Base-by-base conservation (phyloP, 2,113 vertebrate species). In the Clupea harengus region DNA sequence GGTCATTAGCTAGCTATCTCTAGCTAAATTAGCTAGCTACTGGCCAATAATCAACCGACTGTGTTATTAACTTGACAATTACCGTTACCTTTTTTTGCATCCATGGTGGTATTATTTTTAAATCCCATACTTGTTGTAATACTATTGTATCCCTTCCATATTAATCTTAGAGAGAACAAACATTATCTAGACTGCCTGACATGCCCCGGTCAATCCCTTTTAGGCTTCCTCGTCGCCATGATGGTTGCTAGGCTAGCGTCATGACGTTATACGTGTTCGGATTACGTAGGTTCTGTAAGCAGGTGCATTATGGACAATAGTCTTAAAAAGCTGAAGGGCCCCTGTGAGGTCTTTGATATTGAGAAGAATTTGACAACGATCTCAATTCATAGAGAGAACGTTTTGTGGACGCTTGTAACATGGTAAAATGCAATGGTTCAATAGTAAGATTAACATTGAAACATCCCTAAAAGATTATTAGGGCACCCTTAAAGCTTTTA, bases 161-260 rank as follows among this genome's bases (percentile, higher is more conserved):
- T 45, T 57, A 11, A 83, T 39, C 78, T 86, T 15, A 39, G 13
- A 39, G 72, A 15, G 72, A 78, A 78, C 72, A 78, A 83, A 52
- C 50, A 25, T 64, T 86, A 90, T 86, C 87, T 88, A 72, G 3
- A 78, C 82, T 85, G 39, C 39, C 46, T 75, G 15, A 20, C 75
- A 22, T 28, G 81, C 32, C 28, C 10, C 28, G 4, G 72, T 39
- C 39, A 39, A 28, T 60, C 15, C 18, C 32, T 44, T 8, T 4
- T 50, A 93, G 86, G 94, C 94, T 91, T 94, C 86, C 13, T 88
- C 87, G 94, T 93, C 94, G 92, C 93, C 95, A 95, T 95, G 92
- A 92, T 90, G 93, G 94, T 95, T 95, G 94, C 94, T 95, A 94
- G 84, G 94, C 81, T 22, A 82, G 88, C 93, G 93, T 94, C 72